Base-by-base conservation (phyloP, 2,113 vertebrate genomes). In the Pagrus major region DNA sequence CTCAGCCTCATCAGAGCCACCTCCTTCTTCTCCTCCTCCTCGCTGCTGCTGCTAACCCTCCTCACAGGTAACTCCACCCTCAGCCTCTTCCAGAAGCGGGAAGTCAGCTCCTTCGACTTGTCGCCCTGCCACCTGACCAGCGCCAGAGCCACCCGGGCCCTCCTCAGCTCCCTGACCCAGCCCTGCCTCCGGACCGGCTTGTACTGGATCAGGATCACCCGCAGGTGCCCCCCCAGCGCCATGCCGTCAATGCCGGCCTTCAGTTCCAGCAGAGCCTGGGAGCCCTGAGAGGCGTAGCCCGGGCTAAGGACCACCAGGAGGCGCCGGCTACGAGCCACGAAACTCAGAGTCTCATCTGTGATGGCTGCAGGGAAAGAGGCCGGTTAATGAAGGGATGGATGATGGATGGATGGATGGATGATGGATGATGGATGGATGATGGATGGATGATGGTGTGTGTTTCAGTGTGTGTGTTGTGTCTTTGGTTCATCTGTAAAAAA, bases 51-150 rank as follows among this genome's bases (percentile, higher is more conserved):
- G 14, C 52, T 73, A 0, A 61, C 10, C 84, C 87, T 95, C 93
- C 94, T 95, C 63, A 97, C 86, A 21, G 97, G 97, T 59, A 99
- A 89, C 89, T 97, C 96, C 89, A 99, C 94, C 88, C 95, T 94
- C 46, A 99, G 95, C 85, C 96, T 93, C 85, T 98, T 98, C 98
- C 98, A 99, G 91, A 99, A 99, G 74, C 88, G 95, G 75, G 97
- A 96, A 46, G 93, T 94, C 20, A 96, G 95, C 42, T 96, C 96
- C 54, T 74, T 93, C 35, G 97, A 99, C 89, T 96, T 95, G 51
- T 99, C 96, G 23, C 98, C 98, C 91, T 96, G 95, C 98, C 98
- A 99, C n/a, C 95, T 97, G 83, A 99, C 95, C 86, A 97, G 92
- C 1, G 93, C 95, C 87, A 98, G 95, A 2, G 94, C 97, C 0